Evolutionary conservation across 1,140 invertebrate species (phyloP), one percentile per base, ranked within the genome.

Genomic region (Lucilia cuprina): DNA sequence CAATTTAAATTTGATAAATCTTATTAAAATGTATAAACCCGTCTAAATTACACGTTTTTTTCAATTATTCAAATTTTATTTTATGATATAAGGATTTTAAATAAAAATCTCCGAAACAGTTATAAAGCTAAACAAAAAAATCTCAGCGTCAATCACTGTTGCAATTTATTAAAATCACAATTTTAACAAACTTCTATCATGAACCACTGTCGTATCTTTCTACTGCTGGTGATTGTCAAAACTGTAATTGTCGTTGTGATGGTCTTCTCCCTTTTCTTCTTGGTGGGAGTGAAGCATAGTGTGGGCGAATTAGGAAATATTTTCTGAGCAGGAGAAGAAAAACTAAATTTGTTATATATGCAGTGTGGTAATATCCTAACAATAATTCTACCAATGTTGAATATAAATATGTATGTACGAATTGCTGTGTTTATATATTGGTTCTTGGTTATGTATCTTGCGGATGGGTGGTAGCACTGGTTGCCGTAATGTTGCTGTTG

Each of bases 391-490:
- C 65, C 21, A 21, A 19, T 21, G 21, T 70, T 70, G 65, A 70
- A 70, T 70, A 9, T 70, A 70, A 70, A 70, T 70, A 70, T 70
- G 14, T 7, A 17, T 14, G 14, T 30, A 30, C 25, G 25, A 30
- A 30, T 30, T 30, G 14, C 55, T 19, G 21, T 21, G 4, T 70
- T 7, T 70, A 19, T 70, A 4, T 70, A 2, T 30, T 25, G 65
- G 19, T 9, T 70, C 0, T 41, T 21, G 65, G n/a, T 70, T 70
- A n/a, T 60, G 55, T 60, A 60, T 60, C 55, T n/a, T n/a, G 55
- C 8, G n/a, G 25, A 60, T 60, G 74, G 74, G 21, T 35, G 55
- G 84, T 86, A 70, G 65, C 70, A 60, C 35, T 55, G 30, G 13
- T 35, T 78, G 75, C 34, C 30, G 19, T 41, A 41, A 41, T 41